Evolutionary conservation across 2,888 invertebrate genomes (phyloP).

Genomic region (Diarsia rubi): DNA sequence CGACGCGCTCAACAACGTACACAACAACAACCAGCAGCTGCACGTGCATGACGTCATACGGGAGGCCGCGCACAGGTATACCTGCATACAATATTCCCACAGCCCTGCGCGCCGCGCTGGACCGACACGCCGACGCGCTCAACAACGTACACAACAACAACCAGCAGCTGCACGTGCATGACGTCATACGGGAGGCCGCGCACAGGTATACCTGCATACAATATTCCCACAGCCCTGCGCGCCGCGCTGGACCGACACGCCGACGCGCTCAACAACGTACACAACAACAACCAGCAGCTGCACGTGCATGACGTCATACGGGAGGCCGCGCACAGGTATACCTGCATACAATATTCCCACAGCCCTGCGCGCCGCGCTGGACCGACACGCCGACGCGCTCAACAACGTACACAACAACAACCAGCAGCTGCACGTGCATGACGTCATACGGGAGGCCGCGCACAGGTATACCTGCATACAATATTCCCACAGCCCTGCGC

Average conservation of each 20-base stretch:
- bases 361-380: conserved; percentile 79
- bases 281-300: conserved; percentile 61
- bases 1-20: conserved; percentile 72
- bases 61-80: too few relatives aligned
- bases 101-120: conserved; percentile 79
- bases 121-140: conserved; percentile 80
- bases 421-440: conserved; percentile 75
- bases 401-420: conserved; percentile 51
- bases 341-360: too few relatives aligned
- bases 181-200: conserved; percentile 75
- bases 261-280: conserved; percentile 72
- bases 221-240: conserved; percentile 75
- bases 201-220: too few relatives aligned
- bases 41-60: conserved; percentile 77
- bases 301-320: conserved; percentile 77
- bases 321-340: too few relatives aligned
- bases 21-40: conserved; percentile 61
- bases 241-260: conserved; percentile 81
- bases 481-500: conserved; percentile 75
- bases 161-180: conserved; percentile 75
- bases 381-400: conserved; percentile 80
- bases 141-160: conserved; percentile 51
- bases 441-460: conserved; percentile 75
- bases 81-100: too few relatives aligned
- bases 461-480: too few relatives aligned